Conservation (phyloP, 2,797 vertebrate species). For the Pseudomugil gertrudae region DNA sequence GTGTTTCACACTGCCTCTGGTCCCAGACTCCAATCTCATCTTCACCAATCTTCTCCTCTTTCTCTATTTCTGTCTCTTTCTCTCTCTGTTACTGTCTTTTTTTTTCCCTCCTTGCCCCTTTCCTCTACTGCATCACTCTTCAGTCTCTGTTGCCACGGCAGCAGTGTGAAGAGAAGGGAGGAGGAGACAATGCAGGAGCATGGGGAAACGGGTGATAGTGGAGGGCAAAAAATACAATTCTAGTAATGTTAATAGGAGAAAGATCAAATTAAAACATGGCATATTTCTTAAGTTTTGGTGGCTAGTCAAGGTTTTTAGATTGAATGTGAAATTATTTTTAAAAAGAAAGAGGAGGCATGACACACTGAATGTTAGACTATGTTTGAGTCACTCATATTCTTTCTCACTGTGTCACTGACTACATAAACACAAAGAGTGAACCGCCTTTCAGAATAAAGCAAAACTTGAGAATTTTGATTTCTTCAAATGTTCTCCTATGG, state of each 20-base stretch:
- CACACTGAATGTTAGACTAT: not conserved
- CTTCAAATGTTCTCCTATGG: too few relatives aligned
- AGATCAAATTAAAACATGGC: slow-evolving; percentile 2
- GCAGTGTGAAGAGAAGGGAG: slow-evolving; percentile 60
- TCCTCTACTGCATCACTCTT: slow-evolving; percentile 8
- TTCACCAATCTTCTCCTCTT: slow-evolving; percentile 46
- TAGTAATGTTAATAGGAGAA: slow-evolving; percentile 31
- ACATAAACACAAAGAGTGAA: too few relatives aligned
- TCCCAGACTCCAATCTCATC: slow-evolving; percentile 69
- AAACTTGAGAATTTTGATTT: too few relatives aligned
- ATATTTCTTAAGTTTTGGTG: not conserved
- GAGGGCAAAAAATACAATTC: slow-evolving; percentile 50
- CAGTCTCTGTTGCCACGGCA: slow-evolving; percentile 77
- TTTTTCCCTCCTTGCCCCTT: slow-evolving; percentile 3
- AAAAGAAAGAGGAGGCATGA: not conserved
- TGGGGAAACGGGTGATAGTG: slow-evolving; percentile 7
- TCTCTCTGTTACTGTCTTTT: slow-evolving; percentile 28
- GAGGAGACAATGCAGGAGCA: slow-evolving; percentile 9
- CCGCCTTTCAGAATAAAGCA: too few relatives aligned
- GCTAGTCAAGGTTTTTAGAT: not conserved
- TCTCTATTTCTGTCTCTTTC: slow-evolving; percentile 35
- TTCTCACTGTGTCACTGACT: not conserved
- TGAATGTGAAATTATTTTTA: slow-evolving; percentile 1
- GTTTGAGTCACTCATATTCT: not conserved
- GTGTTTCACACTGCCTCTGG: slow-evolving; percentile 51